Base-by-base conservation (phyloP, 2,888 invertebrate species). In the Meandrusa payeni region DNA sequence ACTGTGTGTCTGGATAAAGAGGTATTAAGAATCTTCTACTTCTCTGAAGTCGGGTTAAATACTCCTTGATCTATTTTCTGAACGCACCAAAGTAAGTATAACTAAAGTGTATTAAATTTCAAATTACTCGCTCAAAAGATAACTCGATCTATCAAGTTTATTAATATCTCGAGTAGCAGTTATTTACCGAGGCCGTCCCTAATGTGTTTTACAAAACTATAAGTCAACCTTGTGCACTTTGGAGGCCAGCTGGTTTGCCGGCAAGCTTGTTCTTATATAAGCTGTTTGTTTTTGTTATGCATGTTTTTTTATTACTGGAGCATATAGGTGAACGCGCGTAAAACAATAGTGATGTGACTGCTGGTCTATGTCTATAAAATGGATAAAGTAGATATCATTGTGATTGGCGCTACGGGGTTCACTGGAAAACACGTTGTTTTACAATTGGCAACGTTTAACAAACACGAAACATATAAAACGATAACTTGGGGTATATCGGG, bases 361-460 rank as follows among this genome's bases (percentile, higher is more conserved):
- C n/a, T n/a, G n/a, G n/a, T n/a, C n/a, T n/a, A n/a, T n/a, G n/a
- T n/a, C n/a, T n/a, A n/a, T n/a, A 24, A 38, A 44, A 50, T 49
- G 41, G 20, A 55, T 45, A 56, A 50, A 42, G 41, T 66, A 3
- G 70, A 72, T 47, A 41, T 70, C 4, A 41, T 70, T 4, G 55
- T 70, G 7, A 50, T 72, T 5, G 72, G 72, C n/a, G 67, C 69
- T 3, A 65, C 68, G 2, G 72, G 72, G 3, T 72, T 68, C 29
- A 68, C 69, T 0, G 72, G 72, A 0, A 57, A 51, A 41, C 50
- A 56, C 33, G 57, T 61, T 3, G 64, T 61, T 20, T 56, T 61
- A 39, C 54, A 57, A 29, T 52, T 70, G 28, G 52, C 55, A 1
- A 47, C 46, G 13, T 41, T 57, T 12, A 42, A 37, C 7, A 54